Percentiles rank a stretch among this genome's conserved stretches.
Evolutionary conservation across 2,113 vertebrate species (phyloP).

Genomic region (Phylloscopus whistleri): DNA sequence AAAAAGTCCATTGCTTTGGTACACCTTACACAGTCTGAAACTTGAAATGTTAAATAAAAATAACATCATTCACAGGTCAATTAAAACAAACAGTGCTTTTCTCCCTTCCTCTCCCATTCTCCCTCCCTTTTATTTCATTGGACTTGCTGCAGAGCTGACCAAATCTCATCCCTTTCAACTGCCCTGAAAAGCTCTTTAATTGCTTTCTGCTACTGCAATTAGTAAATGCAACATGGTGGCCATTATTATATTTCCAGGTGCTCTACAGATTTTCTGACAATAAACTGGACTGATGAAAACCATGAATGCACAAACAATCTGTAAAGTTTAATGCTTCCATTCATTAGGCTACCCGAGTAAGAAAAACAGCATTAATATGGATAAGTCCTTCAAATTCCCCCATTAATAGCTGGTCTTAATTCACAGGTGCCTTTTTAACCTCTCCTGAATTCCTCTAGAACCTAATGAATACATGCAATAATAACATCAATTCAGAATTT

Average conservation of each 20-base stretch:
- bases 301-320: conserved; percentile 21
- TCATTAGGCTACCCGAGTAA: not conserved
- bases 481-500: conserved; percentile 61
- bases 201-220: conserved; percentile 7
- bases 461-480: conserved; percentile 58
- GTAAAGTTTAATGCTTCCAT: conserved; percentile 12
- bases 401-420: conserved; percentile 43
- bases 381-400: conserved; percentile 19
- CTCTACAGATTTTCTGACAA: conserved; percentile 38
- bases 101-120: not conserved
- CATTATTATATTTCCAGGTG: conserved; percentile 36
- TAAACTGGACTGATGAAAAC: conserved; percentile 24
- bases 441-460: conserved; percentile 53
- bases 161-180: not conserved
- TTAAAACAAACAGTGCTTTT: not conserved
- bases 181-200: not conserved
- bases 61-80: not conserved
- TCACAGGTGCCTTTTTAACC: conserved; percentile 58
- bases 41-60: not conserved
- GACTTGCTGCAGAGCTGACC: not conserved
- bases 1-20: not conserved
- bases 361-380: conserved; percentile 40
- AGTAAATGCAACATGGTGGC: not conserved
- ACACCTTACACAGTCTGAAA: not conserved
- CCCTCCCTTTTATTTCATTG: not conserved